These are phyloP conservation scores for Prinia subflava DNA, from an alignment of 2,113 vertebrate species.

Conservation along the genomic window DNA sequence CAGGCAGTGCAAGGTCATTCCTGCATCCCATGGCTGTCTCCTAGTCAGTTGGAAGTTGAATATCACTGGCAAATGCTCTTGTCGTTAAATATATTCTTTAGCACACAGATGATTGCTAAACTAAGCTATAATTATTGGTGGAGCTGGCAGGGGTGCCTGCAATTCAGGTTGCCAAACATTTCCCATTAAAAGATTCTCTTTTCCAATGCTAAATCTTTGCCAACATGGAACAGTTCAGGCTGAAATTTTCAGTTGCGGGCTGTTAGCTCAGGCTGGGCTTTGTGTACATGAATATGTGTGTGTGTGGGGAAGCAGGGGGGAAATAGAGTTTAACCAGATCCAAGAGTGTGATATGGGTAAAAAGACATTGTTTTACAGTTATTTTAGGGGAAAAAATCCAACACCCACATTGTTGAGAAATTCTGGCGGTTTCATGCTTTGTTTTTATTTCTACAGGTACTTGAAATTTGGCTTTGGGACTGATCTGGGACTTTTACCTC, in stretches of 20 bases:
- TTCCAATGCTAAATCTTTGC: background rate
- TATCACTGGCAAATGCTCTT: background rate
- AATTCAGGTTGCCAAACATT: slow-evolving; percentile 32
- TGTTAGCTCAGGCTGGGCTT: background rate
- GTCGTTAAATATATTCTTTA: background rate
- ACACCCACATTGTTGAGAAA: background rate
- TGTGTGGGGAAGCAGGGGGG: background rate
- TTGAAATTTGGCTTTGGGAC: background rate
- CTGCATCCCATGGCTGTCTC: background rate
- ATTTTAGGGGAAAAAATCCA: background rate
- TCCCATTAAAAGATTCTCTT: slow-evolving; percentile 26
- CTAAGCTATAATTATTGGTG: slow-evolving; percentile 41
- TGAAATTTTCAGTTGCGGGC: slow-evolving; percentile 21
- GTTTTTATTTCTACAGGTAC: background rate
- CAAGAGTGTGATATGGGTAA: background rate
- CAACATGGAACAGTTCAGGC: background rate
- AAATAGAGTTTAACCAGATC: background rate
- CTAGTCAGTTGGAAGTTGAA: background rate
- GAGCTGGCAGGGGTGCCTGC: slow-evolving; percentile 27
- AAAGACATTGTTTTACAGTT: background rate
- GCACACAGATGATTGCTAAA: background rate
- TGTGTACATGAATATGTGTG: background rate
- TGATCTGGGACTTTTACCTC: background rate
- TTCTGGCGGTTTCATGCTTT: background rate
- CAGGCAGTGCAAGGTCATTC: background rate